Evolutionary conservation across 2,797 vertebrate species (phyloP).

Genomic region (Mastacembelus armatus): DNA sequence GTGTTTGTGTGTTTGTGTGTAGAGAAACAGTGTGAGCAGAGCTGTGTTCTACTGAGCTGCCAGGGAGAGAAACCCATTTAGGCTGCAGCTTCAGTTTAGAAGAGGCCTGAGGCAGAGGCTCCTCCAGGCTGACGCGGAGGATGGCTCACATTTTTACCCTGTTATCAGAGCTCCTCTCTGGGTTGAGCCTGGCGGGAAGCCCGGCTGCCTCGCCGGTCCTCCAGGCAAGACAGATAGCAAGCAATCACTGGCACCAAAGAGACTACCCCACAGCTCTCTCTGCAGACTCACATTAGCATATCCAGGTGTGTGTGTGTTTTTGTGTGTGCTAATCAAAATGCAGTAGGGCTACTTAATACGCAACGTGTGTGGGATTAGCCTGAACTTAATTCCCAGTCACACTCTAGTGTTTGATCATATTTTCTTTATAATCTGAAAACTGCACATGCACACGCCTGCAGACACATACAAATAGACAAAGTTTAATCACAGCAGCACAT

Average conservation of each 20-base stretch:
- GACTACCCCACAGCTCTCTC: slow-evolving; percentile 49
- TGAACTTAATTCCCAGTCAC: slow-evolving; percentile 67
- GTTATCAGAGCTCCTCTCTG: slow-evolving; percentile 76
- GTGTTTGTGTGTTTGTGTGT: slow-evolving; percentile 10
- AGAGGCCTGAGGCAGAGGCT: slow-evolving; percentile 61
- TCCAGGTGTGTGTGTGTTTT: slow-evolving; percentile 54
- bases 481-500: slow-evolving; percentile 63
- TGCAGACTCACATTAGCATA: slow-evolving; percentile 73
- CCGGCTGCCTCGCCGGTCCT: slow-evolving; percentile 59
- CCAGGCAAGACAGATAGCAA: slow-evolving; percentile 75
- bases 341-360: slow-evolving; percentile 47
- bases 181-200: slow-evolving; percentile 65
- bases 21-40: slow-evolving; percentile 33
- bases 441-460: slow-evolving; percentile 3
- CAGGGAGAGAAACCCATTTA: slow-evolving; percentile 76
- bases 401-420: slow-evolving; percentile 64
- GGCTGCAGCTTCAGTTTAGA: slow-evolving; percentile 57
- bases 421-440: slow-evolving; percentile 63
- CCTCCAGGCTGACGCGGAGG: slow-evolving; percentile 54
- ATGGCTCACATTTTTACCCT: slow-evolving; percentile 60
- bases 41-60: slow-evolving; percentile 49
- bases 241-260: slow-evolving; percentile 75
- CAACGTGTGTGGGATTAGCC: slow-evolving; percentile 57
- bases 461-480: slow-evolving; percentile 48
- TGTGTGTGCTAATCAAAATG: slow-evolving; percentile 62